phyloP scores from a whole-genome alignment of 2,113 vertebrate genomes.

The Hypocryptadius cinnamomeus region DNA sequence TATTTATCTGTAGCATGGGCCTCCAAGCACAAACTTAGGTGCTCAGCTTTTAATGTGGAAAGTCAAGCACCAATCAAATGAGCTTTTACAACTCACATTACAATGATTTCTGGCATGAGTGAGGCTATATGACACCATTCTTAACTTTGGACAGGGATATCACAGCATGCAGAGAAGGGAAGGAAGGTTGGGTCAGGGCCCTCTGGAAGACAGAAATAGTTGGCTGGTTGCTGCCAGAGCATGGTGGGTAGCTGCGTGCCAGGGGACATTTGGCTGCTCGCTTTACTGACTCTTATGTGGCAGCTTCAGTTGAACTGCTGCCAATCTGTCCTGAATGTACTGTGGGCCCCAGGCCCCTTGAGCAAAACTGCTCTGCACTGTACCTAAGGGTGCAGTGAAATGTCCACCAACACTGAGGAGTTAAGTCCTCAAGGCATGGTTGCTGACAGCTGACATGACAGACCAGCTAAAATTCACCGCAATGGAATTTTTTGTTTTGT shows the following conservation, averaged over 20 bases:
- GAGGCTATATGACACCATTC: not conserved
- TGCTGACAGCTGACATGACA: constrained; percentile 5
- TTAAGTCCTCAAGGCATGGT: not conserved
- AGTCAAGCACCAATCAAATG: not conserved
- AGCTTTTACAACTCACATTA: not conserved
- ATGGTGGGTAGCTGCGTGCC: not conserved
- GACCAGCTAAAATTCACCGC: not conserved
- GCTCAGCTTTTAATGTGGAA: not conserved
- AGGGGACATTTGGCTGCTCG: not conserved
- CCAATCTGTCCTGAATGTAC: rapidly evolving
- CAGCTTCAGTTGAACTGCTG: not conserved
- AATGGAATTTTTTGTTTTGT: not conserved
- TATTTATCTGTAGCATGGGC: not conserved
- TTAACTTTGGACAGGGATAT: not conserved
- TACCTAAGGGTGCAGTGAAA: not conserved
- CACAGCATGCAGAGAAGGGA: not conserved
- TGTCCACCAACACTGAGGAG: not conserved
- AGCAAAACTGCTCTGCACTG: not conserved
- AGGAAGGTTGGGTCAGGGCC: not conserved
- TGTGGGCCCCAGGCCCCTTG: rapidly evolving
- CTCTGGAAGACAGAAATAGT: not conserved
- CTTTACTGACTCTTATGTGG: not conserved
- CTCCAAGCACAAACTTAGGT: not conserved
- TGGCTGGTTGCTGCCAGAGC: not conserved
- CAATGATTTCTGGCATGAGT: not conserved